Base-by-base conservation (phyloP, 2,888 invertebrate genomes). In the Synergus gifuensis region DNA sequence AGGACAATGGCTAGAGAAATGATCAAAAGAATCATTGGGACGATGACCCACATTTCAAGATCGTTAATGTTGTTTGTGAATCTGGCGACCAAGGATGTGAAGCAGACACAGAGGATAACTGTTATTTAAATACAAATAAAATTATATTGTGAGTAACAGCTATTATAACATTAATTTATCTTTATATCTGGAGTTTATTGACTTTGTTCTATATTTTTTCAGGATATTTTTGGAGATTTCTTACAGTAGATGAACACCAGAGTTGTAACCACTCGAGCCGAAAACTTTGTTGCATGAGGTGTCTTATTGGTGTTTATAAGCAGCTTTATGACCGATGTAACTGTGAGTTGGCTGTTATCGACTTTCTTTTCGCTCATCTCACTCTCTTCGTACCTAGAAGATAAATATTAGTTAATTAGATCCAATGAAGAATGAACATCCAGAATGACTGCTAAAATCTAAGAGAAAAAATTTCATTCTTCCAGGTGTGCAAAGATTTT, bases 161-260 rank as follows among this genome's bases (percentile, higher is more conserved):
- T 54, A n/a, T 7, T n/a, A 54, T 16, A 54, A 16, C n/a, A n/a
- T 46, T 46, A 12, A 12, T 46, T 11, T 49, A 14, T 49, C 5
- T 49, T 14, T 49, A 1, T 4, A 16, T 14, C 12, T 14, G 14
- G 46, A 46, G 12, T 14, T 49, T 0, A 49, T 16, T 49, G 49
- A 49, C 49, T 16, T 49, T 49, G 49, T 16, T 16, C 7, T 28
- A 63, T 63, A 28, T 28, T 63, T 64, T 14, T 60, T 18, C 60
- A 8, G 16, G 8, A 3, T 60, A n/a, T 60, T 28, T 28, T 28
- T 28, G 8, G n/a, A 60, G 8, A 49, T 16, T 64, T 86, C 91
- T 91, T 87, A 93, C 93, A 91, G 82, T 93, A 93, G 18, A 92
- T 81, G n/a, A 90, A 90, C 46, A 93, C 92, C 80, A 92, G 89